A percentile compares a stretch with the other conserved stretches of the same genome.
Conservation (phyloP, 2,888 invertebrate species). For the Drosophila mulleri region DNA sequence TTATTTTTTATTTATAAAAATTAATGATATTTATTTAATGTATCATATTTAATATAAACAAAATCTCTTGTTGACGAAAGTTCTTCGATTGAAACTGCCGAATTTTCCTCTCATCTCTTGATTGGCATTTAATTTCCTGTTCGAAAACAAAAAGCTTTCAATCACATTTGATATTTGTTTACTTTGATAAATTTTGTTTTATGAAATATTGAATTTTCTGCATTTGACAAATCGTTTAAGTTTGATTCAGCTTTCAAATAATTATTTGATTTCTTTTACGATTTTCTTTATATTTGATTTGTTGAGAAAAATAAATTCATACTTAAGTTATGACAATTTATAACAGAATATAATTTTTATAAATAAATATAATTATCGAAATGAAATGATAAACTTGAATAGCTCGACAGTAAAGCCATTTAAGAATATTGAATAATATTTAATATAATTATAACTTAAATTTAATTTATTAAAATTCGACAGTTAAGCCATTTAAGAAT, state of each 20-base stretch:
- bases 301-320: not conserved
- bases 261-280: not conserved
- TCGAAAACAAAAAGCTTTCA: not conserved
- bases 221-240: not conserved
- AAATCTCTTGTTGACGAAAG: not conserved
- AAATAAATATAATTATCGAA: too few relatives aligned
- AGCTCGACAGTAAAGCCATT: too few relatives aligned
- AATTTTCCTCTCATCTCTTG: not conserved
- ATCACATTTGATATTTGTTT: not conserved
- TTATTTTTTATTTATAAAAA: not conserved
- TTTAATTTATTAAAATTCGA: too few relatives aligned
- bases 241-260: not conserved
- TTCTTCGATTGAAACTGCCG: not conserved
- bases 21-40: not conserved
- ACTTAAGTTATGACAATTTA: not conserved
- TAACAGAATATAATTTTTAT: too few relatives aligned
- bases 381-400: too few relatives aligned
- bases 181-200: not conserved
- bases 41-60: not conserved
- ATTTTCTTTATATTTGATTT: not conserved
- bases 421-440: too few relatives aligned
- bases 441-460: too few relatives aligned
- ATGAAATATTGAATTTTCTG: not conserved
- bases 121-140: slow-evolving; percentile 2
- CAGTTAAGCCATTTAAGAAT: too few relatives aligned